These are phyloP conservation scores for Scaptomyza reducta DNA, from an alignment of 2,888 invertebrate species.

Conservation along the genomic window DNA sequence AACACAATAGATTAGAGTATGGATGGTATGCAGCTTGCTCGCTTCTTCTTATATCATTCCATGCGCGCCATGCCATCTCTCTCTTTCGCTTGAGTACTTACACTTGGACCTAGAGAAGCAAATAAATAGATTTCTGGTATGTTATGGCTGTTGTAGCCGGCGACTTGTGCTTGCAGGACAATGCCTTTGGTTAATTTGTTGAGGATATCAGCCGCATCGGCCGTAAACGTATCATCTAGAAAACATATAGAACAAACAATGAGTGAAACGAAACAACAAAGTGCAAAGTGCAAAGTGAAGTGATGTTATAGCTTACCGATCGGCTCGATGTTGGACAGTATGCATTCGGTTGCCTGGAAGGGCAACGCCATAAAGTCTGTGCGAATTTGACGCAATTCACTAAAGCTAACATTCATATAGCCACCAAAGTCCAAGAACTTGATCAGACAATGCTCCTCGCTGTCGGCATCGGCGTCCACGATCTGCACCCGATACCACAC, in stretches of 20 bases:
- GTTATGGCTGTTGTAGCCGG: conserved; percentile 90
- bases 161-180: conserved; percentile 94
- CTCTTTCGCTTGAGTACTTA: conserved; percentile 82
- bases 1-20: no score
- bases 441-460: conserved; percentile 87
- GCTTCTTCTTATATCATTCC: no score
- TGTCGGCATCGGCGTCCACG: conserved; percentile 86
- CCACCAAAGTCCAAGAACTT: conserved; percentile 98
- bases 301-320: conserved; percentile 87
- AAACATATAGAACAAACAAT: no score
- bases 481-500: conserved; percentile 97
- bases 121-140: conserved; percentile 93
- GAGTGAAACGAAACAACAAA: no score
- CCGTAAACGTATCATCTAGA: conserved; percentile 88
- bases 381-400: conserved; percentile 94
- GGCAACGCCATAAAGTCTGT: conserved; percentile 97
- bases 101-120: conserved; percentile 89
- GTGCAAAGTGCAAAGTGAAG: no score
- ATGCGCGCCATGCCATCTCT: no score
- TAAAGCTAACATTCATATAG: conserved; percentile 91
- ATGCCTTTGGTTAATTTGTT: conserved; percentile 92
- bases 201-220: conserved; percentile 91
- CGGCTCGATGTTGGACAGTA: conserved; percentile 94
- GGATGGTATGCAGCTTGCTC: no score
- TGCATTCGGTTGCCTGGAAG: conserved; percentile 98